Percentiles rank a stretch among this genome's conserved stretches.
phyloP scores from a whole-genome alignment of 2,113 vertebrate genomes.

The Leucoraja erinaceus region DNA sequence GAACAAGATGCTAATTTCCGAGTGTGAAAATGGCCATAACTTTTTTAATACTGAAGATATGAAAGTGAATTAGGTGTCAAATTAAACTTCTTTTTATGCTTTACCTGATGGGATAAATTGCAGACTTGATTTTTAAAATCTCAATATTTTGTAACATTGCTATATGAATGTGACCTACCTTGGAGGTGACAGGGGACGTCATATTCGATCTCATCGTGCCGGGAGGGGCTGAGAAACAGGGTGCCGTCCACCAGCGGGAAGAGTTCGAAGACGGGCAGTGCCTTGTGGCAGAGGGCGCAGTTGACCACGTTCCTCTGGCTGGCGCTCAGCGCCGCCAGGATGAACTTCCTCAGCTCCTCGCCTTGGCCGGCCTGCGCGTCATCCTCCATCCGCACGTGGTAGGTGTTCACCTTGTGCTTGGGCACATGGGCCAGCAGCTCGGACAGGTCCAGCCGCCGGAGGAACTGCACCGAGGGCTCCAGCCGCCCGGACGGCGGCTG shows the following conservation, averaged over 20 bases:
- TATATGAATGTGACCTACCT: slow-evolving; percentile 67
- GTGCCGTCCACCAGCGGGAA: slow-evolving; percentile 96
- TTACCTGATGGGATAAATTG: too few species aligned
- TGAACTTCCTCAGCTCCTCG: slow-evolving; percentile 94
- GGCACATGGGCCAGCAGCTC: slow-evolving; percentile 91
- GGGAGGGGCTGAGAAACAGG: slow-evolving; percentile 89
- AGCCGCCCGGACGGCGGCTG: slow-evolving; percentile 65
- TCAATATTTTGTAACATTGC: too few species aligned
- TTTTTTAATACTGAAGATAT: too few species aligned
- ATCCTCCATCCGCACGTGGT: slow-evolving; percentile 96
- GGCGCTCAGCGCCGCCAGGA: slow-evolving; percentile 89
- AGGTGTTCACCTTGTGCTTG: slow-evolving; percentile 93
- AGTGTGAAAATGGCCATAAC: too few species aligned
- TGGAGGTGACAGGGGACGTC: slow-evolving; percentile 97
- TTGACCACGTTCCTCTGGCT: slow-evolving; percentile 93
- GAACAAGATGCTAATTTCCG: too few species aligned
- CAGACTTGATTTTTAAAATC: too few species aligned
- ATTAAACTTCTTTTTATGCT: too few species aligned
- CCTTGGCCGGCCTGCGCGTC: slow-evolving; percentile 94
- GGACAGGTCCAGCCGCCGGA: slow-evolving; percentile 87
- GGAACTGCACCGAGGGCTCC: slow-evolving; percentile 80
- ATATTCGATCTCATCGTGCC: slow-evolving; percentile 96
- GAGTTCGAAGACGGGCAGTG: slow-evolving; percentile 90
- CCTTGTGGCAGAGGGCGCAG: slow-evolving; percentile 88
- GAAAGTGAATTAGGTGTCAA: too few species aligned